phyloP scores from a whole-genome alignment of 35 echinoderm and acorn worm genomes.

The Anneissia japonica region DNA sequence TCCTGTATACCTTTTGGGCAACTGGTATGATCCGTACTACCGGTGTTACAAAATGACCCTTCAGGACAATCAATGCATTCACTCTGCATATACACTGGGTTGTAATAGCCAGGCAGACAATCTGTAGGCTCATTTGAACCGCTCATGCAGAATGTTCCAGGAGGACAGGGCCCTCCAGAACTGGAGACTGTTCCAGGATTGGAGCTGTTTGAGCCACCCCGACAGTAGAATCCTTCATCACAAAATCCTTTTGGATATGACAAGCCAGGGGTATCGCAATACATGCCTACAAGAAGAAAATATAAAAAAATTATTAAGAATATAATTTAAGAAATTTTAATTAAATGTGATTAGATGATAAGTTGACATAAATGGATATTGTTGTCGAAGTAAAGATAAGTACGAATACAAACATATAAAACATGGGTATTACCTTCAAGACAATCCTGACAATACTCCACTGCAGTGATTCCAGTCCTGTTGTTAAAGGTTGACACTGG shows the following conservation, averaged over 20 bases:
- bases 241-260: conserved; percentile 68
- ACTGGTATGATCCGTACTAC: conserved; percentile 46
- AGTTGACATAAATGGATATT: too few species aligned
- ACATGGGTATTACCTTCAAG: conserved; percentile 83
- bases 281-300: conserved; percentile 47
- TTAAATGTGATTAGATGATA: too few species aligned
- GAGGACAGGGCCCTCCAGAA: conserved; percentile 72
- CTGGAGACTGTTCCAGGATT: conserved; percentile 52
- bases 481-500: conserved; percentile 94
- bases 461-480: conserved; percentile 29
- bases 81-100: conserved; percentile 72
- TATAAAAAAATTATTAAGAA: neutral
- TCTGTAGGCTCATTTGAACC: conserved; percentile 66
- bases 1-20: conserved; percentile 65
- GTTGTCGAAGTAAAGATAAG: too few species aligned
- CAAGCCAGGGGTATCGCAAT: conserved; percentile 80
- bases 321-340: too few species aligned
- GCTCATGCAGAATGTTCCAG: conserved; percentile 64
- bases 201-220: conserved; percentile 76
- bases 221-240: conserved; percentile 80
- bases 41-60: conserved; percentile 59
- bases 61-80: conserved; percentile 83
- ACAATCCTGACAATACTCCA: conserved; percentile 64
- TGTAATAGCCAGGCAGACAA: conserved; percentile 67
- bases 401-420: too few species aligned